These are phyloP conservation scores for Labrus mixtus DNA, from an alignment of 2,113 vertebrate genomes.

Conservation along the genomic window DNA sequence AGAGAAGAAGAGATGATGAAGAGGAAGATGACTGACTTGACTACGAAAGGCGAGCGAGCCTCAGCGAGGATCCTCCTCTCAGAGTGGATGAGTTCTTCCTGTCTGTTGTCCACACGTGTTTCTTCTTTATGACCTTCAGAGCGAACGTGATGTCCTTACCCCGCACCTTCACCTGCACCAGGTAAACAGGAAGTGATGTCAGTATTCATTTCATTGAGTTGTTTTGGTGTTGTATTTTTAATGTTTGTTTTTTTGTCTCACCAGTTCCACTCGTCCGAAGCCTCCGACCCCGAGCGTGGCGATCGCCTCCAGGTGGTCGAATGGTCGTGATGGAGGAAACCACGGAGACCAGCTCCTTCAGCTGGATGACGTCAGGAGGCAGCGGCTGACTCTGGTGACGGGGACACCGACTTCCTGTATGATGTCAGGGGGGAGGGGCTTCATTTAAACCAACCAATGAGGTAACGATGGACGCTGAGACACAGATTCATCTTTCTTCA, in stretches of 20 bases:
- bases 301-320: conserved; percentile 78
- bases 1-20: no score
- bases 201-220: no score
- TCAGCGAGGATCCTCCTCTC: conserved; percentile 84
- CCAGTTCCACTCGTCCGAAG: conserved; percentile 85
- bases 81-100: conserved; percentile 87
- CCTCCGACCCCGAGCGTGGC: conserved; percentile 83
- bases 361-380: conserved; percentile 72
- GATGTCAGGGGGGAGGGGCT: background rate
- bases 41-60: conserved; percentile 80
- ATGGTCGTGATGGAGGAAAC: conserved; percentile 73
- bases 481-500: background rate
- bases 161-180: conserved; percentile 80
- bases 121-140: conserved; percentile 85
- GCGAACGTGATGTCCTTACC: conserved; percentile 80
- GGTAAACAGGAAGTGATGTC: background rate
- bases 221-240: background rate
- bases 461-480: no score
- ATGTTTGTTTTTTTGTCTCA: conserved; percentile 36
- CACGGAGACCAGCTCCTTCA: conserved; percentile 74
- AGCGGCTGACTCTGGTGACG: conserved; percentile 74
- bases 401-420: conserved; percentile 70
- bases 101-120: conserved; percentile 85
- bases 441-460: background rate
- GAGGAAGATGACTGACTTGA: conserved; percentile 69